These are phyloP conservation scores for Pimephales promelas DNA, from an alignment of 2,113 vertebrate species.

Conservation along the genomic window DNA sequence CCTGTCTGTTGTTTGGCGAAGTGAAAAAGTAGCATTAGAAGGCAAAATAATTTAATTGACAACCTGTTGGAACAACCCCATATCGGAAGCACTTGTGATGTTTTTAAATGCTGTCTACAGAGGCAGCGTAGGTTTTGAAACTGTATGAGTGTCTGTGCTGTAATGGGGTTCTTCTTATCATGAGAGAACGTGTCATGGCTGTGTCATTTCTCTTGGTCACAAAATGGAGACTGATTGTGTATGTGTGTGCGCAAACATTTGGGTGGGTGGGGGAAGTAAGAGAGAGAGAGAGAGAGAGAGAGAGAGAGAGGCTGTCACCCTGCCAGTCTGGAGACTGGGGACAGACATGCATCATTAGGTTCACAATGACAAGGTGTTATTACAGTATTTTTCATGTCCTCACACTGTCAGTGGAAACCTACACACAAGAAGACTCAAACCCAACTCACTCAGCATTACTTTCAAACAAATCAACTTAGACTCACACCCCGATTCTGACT, in stretches of 20 bases:
- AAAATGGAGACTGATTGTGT: slow-evolving; percentile 31
- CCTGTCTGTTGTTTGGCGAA: neutral
- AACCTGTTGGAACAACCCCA: neutral
- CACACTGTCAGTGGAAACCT: slow-evolving; percentile 32
- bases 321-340: slow-evolving; percentile 43
- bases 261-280: slow-evolving; percentile 21
- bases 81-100: neutral
- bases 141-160: neutral
- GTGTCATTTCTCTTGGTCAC: slow-evolving; percentile 24
- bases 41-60: neutral
- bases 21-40: neutral
- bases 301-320: slow-evolving; percentile 36
- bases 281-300: neutral
- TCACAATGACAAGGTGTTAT: slow-evolving; percentile 58
- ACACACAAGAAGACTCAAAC: slow-evolving; percentile 22
- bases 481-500: neutral
- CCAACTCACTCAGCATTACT: slow-evolving; percentile 33
- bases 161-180: slow-evolving; percentile 1
- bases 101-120: neutral
- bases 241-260: neutral
- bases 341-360: slow-evolving; percentile 56
- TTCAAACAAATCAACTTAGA: slow-evolving; percentile 17
- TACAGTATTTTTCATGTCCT: slow-evolving; percentile 50
- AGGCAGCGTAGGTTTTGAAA: neutral
- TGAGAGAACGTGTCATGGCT: neutral